Evolutionary conservation across 2,797 vertebrate species (phyloP), one percentile per base, ranked within the genome.

Genomic region (Sylvilagus floridanus): DNA sequence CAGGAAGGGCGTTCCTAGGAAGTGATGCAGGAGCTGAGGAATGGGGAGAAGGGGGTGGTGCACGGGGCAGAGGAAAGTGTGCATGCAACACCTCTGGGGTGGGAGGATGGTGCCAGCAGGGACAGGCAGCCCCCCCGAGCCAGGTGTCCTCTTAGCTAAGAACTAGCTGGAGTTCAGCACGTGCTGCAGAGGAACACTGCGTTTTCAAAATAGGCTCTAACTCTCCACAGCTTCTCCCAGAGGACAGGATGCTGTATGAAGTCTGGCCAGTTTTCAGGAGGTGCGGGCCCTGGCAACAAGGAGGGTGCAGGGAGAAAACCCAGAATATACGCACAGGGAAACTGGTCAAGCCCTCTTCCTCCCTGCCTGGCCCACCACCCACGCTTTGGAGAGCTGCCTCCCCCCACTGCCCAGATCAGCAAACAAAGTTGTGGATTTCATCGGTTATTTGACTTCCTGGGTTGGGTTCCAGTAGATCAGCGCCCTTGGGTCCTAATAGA

Each of bases 361-460:
- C 21, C 24, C 21, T 10, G n/a, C 62, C 5, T 52, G 11, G 37
- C 16, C 82, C 30, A 54, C 19, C 60, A 28, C 72, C 32, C 62
- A 10, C 35, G 37, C 60, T 26, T 17, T 21, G 24, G 19, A 16
- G 30, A 26, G 37, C 57, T 72, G 76, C 47, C 6, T 30, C 7
- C 12, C 66, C 35, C 8, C 54, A 57, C 54, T 24, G 12, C 76
- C 35, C 30, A 69, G 62, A 17, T 62, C 50, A 28, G 83, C n/a
- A 32, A n/a, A 65, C 4, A 7, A 22, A 3, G 22, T 3, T 4
- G 37, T 7, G 2, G n/a, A 9, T 26, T 11, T 12, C 8, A n/a
- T 47, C 22, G 5, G 11, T 30, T 30, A 4, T 30, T 37, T 65
- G 35, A 54, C 54, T 22, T 37, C 35, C 32, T 17, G 7, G 14